phyloP scores from a whole-genome alignment of 1,140 invertebrate species.

The Arion vulgaris region DNA sequence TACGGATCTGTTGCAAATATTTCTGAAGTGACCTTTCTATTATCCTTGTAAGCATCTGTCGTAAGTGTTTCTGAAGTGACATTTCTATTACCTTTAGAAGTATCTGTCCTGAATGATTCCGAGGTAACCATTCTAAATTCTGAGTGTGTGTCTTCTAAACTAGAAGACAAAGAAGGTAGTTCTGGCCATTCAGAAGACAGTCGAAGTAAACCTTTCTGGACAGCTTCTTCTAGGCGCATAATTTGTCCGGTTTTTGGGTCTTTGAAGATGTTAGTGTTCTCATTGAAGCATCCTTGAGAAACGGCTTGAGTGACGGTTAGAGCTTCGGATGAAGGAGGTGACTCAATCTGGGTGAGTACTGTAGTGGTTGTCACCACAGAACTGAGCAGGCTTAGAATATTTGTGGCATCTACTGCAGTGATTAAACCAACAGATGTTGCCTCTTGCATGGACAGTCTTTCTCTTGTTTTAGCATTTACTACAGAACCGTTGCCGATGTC shows the following conservation, averaged over 20 bases:
- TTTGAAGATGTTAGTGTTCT: conserved; percentile 83
- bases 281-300: conserved; percentile 83
- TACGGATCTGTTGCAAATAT: too few relatives aligned
- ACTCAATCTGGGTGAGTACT: conserved; percentile 60
- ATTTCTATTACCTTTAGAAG: conserved; percentile 42
- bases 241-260: conserved; percentile 83
- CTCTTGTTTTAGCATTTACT: conserved; percentile 80
- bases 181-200: conserved; percentile 82
- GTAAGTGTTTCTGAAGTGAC: too few relatives aligned
- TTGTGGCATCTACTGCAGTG: conserved; percentile 60
- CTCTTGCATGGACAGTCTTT: conserved; percentile 63
- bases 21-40: too few relatives aligned
- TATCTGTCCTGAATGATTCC: conserved; percentile 43
- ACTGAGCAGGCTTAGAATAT: conserved; percentile 62
- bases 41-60: too few relatives aligned
- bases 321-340: conserved; percentile 46
- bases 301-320: conserved; percentile 87
- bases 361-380: conserved; percentile 67
- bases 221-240: conserved; percentile 86
- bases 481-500: conserved; percentile 90
- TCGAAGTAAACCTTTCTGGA: conserved; percentile 84
- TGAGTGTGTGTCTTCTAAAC: conserved; percentile 38
- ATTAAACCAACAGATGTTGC: conserved; percentile 64
- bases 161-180: conserved; percentile 82
- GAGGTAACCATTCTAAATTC: conserved; percentile 22